Conservation (phyloP, 2,797 vertebrate genomes). For the Capromys pilorides region DNA sequence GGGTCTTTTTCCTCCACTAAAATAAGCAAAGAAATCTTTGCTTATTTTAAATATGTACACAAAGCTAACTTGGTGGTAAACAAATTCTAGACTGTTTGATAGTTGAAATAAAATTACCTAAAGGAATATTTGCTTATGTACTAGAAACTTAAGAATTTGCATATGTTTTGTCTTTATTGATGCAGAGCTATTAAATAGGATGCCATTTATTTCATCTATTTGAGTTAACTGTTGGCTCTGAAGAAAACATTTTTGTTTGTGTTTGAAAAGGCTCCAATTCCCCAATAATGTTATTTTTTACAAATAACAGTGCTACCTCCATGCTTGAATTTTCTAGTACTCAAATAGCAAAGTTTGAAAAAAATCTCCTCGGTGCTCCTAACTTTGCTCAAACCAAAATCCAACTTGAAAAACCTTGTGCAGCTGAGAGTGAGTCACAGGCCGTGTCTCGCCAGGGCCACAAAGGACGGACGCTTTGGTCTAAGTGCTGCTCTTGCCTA, state of each 20-base stretch:
- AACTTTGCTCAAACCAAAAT: neutral
- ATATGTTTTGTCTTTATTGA: conserved; percentile 29
- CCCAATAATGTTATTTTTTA: neutral
- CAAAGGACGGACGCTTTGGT: neutral
- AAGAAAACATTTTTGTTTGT: conserved; percentile 24
- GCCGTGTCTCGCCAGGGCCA: neutral
- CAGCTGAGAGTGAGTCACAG: neutral
- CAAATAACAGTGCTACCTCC: neutral
- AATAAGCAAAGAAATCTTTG: neutral
- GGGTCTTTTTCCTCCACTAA: neutral
- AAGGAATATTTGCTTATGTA: conserved; percentile 54
- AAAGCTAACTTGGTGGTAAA: conserved; percentile 56
- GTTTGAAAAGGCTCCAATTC: neutral
- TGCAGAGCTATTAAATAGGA: neutral
- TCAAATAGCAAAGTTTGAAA: neutral
- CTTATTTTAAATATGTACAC: conserved; percentile 46
- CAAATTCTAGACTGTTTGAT: conserved; percentile 64
- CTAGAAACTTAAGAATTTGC: conserved; percentile 58
- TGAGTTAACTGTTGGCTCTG: neutral
- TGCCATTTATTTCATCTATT: neutral
- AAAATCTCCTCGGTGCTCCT: neutral
- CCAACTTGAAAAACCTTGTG: neutral
- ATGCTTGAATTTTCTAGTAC: neutral
- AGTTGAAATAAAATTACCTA: conserved; percentile 63
- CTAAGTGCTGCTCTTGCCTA: neutral